A percentile compares a stretch with the other conserved stretches of the same genome.
Conservation (phyloP, 2,888 invertebrate genomes). For the Netelia virgata region DNA sequence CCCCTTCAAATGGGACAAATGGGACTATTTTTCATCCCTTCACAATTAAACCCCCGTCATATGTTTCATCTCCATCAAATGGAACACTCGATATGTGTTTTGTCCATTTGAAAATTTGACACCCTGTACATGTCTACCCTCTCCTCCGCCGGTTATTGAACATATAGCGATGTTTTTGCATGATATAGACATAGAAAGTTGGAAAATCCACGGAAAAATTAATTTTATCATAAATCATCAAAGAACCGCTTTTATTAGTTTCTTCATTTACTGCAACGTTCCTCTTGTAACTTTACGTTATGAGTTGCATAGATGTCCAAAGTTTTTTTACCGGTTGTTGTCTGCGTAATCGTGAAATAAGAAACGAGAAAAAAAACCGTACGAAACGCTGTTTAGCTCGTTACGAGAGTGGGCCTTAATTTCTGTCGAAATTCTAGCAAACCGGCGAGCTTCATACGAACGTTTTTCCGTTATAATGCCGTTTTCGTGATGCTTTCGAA, state of each 20-base stretch:
- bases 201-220: constrained; percentile 37
- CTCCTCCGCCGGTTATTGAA: too few relatives aligned
- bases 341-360: constrained; percentile 36
- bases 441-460: neutral
- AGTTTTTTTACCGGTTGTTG: neutral
- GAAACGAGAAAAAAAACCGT: constrained; percentile 13
- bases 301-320: neutral
- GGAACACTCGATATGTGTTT: too few relatives aligned
- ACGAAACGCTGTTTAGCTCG: neutral
- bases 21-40: too few relatives aligned
- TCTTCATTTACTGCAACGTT: constrained; percentile 8
- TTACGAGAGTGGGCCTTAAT: constrained; percentile 27
- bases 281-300: neutral
- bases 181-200: constrained; percentile 12
- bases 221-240: constrained; percentile 75
- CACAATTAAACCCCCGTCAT: too few relatives aligned
- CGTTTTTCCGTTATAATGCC: constrained; percentile 26
- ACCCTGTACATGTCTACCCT: too few relatives aligned
- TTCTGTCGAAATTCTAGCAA: constrained; percentile 33
- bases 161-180: neutral
- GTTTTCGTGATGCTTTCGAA: constrained; percentile 39
- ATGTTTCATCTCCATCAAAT: too few relatives aligned
- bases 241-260: constrained; percentile 65
- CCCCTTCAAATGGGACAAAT: too few relatives aligned
- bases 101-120: too few relatives aligned